phyloP scores from a whole-genome alignment of 2,113 vertebrate genomes.

The Dissostichus mawsoni region DNA sequence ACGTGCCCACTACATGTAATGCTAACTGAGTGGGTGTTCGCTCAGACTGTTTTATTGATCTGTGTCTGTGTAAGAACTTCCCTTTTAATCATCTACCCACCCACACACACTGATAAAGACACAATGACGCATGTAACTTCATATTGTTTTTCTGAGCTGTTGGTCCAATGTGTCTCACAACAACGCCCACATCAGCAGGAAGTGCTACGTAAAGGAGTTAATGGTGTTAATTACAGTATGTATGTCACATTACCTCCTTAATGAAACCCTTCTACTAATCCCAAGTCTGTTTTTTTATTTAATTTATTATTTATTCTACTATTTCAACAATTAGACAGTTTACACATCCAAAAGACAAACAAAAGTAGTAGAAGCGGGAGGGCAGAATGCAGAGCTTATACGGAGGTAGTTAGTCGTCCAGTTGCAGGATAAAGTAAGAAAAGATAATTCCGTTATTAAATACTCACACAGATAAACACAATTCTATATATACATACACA shows the following conservation, averaged over 20 bases:
- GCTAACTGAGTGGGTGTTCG: background rate
- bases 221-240: background rate
- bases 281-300: background rate
- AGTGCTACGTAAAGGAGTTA: background rate
- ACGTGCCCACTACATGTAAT: background rate
- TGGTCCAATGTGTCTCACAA: background rate
- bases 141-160: background rate
- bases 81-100: slow-evolving; percentile 40
- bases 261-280: background rate
- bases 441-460: no score
- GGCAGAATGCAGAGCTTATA: no score
- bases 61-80: background rate
- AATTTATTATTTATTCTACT: no score
- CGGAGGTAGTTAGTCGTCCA: no score
- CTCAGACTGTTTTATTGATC: slow-evolving; percentile 6
- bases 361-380: no score
- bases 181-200: background rate
- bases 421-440: no score
- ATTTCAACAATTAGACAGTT: no score
- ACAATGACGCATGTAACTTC: background rate
- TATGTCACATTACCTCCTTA: background rate
- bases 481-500: no score
- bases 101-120: slow-evolving; percentile 26
- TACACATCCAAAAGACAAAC: no score
- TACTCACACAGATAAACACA: no score